Evolutionary conservation across 2,888 invertebrate genomes (phyloP).

Genomic region (Linnaemya vulpina): DNA sequence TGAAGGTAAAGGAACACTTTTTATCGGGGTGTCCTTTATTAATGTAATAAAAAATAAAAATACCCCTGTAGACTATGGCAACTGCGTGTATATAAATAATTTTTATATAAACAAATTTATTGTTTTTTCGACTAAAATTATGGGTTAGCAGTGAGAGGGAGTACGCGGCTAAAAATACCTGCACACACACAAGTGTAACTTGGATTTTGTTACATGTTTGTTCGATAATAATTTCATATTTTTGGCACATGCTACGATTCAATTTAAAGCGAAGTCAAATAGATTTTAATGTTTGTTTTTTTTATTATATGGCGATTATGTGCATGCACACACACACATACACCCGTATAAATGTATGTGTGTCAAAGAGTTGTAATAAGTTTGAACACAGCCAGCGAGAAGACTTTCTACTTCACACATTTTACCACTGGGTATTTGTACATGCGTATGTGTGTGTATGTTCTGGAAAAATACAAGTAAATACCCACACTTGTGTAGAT

Average conservation of each 20-base stretch:
- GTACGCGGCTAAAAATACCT: neutral
- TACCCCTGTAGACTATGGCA: neutral
- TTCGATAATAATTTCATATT: constrained; percentile 36
- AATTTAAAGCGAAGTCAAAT: neutral
- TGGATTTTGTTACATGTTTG: constrained; percentile 25
- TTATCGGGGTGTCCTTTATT: too few species aligned
- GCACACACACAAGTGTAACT: neutral
- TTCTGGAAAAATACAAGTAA: too few species aligned
- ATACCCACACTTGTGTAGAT: too few species aligned
- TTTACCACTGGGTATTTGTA: too few species aligned
- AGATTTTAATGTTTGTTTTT: neutral
- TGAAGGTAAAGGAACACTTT: too few species aligned
- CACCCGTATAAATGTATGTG: neutral
- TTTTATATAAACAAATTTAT: neutral
- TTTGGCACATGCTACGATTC: neutral
- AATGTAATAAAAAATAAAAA: too few species aligned
- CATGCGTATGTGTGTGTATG: too few species aligned
- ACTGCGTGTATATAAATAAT: neutral
- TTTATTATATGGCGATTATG: neutral
- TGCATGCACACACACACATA: neutral
- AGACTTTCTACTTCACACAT: too few species aligned
- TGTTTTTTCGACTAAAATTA: neutral
- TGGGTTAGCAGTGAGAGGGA: neutral
- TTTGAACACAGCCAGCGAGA: too few species aligned
- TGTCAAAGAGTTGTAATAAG: neutral